Evolutionary conservation across 1,140 invertebrate species (phyloP), one percentile per base, ranked within the genome.

Genomic region (Pachyrhynchus sulphureomaculatus): DNA sequence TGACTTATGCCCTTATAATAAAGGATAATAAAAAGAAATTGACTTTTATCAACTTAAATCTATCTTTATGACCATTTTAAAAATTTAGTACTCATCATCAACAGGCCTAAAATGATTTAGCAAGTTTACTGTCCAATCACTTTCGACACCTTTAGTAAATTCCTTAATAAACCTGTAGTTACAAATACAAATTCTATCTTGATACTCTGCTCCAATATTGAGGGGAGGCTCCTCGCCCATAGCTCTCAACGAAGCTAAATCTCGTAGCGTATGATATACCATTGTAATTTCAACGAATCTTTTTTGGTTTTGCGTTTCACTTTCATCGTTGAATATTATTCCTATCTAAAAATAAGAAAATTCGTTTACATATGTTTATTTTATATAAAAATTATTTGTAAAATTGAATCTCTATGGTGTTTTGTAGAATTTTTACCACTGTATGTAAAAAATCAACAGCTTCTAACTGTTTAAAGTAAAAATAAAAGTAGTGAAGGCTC

Each of bases 241-340:
- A 42, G 82, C 78, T 62, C 80, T 81, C 79, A 88, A 82, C 44
- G 83, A 80, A 39, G 85, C 81, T 12, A 90, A 76, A 2, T 86
- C 88, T 63, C 79, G 82, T 48, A 89, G 76, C 4, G 86, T 81
- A 77, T 91, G 89, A 68, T 86, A 89, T 36, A 88, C 86, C 82
- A 90, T 88, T 39, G 88, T 91, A 29, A 92, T 89, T 77, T 91
- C 89, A 3, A 91, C 88, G 80, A 86, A 90, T 34, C 88, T 76
- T 62, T 81, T 79, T 67, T 84, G 79, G 21, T 78, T 69, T 49
- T 76, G 75, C 52, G 81, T 80, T 33, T 84, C 80, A 49, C 81
- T 72, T 45, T 62, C 58, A 20, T 62, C 51, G 73, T 89, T 86
- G 64, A 90, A 88, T 71, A 91, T 90, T 18, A 92, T 84, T 49